Percentiles rank a stretch among this genome's conserved stretches.
These are phyloP conservation scores for Cybosia mesomella DNA, from an alignment of 2,888 invertebrate genomes.

Conservation along the genomic window DNA sequence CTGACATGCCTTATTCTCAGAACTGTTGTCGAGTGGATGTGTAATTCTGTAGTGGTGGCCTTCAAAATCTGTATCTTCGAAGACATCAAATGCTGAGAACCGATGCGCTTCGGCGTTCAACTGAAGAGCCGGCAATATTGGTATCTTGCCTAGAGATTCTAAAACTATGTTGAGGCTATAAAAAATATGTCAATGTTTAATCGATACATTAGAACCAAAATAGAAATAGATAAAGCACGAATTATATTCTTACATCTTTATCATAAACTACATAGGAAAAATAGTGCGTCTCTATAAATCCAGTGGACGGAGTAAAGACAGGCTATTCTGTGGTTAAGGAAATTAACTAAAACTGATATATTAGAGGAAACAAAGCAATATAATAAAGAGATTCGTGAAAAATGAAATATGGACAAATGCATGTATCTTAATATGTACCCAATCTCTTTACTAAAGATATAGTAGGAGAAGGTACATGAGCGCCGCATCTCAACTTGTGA, in stretches of 20 bases:
- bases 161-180: constrained; percentile 91
- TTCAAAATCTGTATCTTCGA: constrained; percentile 84
- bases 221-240: neutral
- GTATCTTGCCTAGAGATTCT: constrained; percentile 92
- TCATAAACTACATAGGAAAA: neutral
- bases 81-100: constrained; percentile 89
- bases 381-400: neutral
- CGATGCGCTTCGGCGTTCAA: constrained; percentile 88
- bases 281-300: neutral
- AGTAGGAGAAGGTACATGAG: neutral
- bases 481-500: neutral
- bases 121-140: constrained; percentile 92
- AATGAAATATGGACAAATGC: too few relatives aligned
- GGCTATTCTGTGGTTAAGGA: neutral
- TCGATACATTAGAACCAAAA: neutral
- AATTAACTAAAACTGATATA: neutral
- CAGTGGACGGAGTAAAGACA: neutral
- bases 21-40: constrained; percentile 72
- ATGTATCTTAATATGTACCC: neutral
- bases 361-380: neutral
- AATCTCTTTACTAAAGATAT: neutral
- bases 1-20: constrained; percentile 71
- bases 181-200: constrained; percentile 45
- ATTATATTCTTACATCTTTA: neutral
- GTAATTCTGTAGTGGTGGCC: constrained; percentile 75